phyloP scores from a whole-genome alignment of 2,113 vertebrate genomes.

The Eretmodus cyanostictus region DNA sequence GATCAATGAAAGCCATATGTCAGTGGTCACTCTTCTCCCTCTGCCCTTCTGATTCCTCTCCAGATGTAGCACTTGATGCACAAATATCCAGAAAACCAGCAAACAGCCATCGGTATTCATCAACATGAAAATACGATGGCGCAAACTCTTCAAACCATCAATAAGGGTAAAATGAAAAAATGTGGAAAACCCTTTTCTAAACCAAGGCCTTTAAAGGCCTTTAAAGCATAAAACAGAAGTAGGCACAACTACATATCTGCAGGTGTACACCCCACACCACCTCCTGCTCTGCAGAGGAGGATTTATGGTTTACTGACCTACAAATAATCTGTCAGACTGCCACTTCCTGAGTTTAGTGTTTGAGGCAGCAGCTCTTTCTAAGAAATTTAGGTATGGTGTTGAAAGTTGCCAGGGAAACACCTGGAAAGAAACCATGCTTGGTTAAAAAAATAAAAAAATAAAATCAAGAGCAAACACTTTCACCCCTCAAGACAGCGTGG shows the following conservation, averaged over 20 bases:
- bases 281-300: background rate
- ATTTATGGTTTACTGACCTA: background rate
- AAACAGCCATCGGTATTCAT: background rate
- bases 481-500: background rate
- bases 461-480: background rate
- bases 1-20: constrained; percentile 37
- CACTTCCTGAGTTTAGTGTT: background rate
- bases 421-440: background rate
- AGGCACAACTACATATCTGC: background rate
- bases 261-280: background rate
- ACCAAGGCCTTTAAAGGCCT: background rate
- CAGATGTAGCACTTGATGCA: background rate
- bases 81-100: background rate
- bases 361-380: background rate
- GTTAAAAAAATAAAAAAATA: background rate
- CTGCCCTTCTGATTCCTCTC: background rate
- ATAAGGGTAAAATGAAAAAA: background rate
- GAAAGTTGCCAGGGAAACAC: background rate
- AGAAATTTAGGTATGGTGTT: background rate
- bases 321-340: background rate
- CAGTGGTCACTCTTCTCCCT: background rate
- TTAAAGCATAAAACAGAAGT: background rate
- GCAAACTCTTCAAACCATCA: background rate
- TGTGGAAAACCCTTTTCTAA: background rate
- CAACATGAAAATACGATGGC: background rate